Conservation (phyloP, 1,140 invertebrate genomes). For the Cydia splendana region DNA sequence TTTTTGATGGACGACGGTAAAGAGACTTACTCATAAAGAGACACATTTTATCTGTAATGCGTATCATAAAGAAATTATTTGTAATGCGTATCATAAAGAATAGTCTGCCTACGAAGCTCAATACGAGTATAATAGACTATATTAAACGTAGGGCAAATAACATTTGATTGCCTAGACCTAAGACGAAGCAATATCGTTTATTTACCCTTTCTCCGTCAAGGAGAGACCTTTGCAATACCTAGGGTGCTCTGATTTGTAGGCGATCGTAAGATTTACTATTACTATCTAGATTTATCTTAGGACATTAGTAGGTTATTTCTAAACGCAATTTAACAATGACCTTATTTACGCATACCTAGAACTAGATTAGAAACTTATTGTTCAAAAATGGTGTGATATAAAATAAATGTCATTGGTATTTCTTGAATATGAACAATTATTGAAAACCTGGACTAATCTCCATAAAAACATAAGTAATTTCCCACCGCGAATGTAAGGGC, state of each 20-base stretch:
- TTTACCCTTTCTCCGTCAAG: background rate
- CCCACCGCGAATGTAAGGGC: too few relatives aligned
- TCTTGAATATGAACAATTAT: too few relatives aligned
- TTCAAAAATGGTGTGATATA: too few relatives aligned
- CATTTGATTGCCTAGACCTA: background rate
- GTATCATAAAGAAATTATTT: background rate
- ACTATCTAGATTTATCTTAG: background rate
- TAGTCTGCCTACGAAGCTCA: background rate
- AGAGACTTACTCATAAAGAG: background rate
- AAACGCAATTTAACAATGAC: background rate
- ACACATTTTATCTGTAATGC: background rate
- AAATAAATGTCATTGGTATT: too few relatives aligned
- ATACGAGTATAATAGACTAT: background rate
- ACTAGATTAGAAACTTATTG: too few relatives aligned
- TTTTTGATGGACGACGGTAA: background rate
- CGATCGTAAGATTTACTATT: background rate
- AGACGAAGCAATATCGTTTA: conserved; percentile 21
- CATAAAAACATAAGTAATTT: too few relatives aligned
- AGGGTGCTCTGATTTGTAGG: background rate
- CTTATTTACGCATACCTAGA: too few relatives aligned
- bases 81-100: background rate
- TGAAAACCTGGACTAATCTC: too few relatives aligned
- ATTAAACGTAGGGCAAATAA: conserved; percentile 12
- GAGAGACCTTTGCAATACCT: conserved; percentile 4
- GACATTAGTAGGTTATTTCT: background rate